Evolutionary conservation across 2,888 invertebrate species (phyloP), one percentile per base, ranked within the genome.

Genomic region (Beris morrisii): DNA sequence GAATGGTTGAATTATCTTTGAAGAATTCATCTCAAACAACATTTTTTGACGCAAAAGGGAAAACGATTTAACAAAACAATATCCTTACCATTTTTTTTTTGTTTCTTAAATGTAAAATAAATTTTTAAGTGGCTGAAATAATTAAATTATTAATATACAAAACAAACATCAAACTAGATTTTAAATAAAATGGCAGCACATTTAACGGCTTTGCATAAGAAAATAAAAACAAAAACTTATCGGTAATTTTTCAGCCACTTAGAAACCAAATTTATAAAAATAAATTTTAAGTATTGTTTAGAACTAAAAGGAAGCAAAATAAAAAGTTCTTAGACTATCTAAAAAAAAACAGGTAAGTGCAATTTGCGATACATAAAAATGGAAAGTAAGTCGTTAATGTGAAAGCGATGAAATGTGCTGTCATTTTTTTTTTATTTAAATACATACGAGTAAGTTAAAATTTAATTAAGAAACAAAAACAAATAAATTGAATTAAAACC

Each of bases 351-450:
- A 38, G 2, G 12, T 22, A 69, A 69, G 68, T 72, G 71, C 73
- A 72, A 74, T 72, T 73, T 73, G 73, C 73, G 69, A 71, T 69
- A 73, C 74, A 75, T 76, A 73, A 73, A 73, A 71, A 73, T 74
- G 75, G 43, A 57, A 65, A 57, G 3, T 48, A 53, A 48, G 45
- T 15, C 50, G 15, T 46, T 13, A 48, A 28, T 50, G 32, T 64
- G 48, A 48, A 43, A 46, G 11, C 46, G 48, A 48, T 69, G 65
- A 44, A 67, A 75, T 74, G 75, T 75, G 74, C 74, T 77, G 75
- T 76, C 74, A 75, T 75, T 75, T 73, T 38, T 38, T 38, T 38
- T 38, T 38, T 38, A 5, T 22, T 7, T 38, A 9, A 38, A 9
- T 38, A 3, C 9, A 22, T 22, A 9, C 38, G 4, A 1, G 38